phyloP scores from a whole-genome alignment of 2,888 invertebrate genomes.

The Aphrophora alni region DNA sequence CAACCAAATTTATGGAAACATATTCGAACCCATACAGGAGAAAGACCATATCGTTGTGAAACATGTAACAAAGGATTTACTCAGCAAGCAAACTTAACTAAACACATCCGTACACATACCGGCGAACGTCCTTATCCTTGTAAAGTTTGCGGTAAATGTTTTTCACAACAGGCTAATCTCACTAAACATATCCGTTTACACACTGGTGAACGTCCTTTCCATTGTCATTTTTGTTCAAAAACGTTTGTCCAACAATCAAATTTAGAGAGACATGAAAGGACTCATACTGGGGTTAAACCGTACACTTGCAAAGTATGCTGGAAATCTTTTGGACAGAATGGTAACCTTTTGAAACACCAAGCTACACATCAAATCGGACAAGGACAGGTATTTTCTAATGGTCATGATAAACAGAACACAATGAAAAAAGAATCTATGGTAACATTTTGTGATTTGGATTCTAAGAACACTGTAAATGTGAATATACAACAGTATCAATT shows the following conservation, averaged over 20 bases:
- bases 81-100: constrained; percentile 49
- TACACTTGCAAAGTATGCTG: constrained; percentile 49
- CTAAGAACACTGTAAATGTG: neutral
- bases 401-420: neutral
- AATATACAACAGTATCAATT: neutral
- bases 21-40: constrained; percentile 54
- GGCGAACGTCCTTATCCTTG: constrained; percentile 50
- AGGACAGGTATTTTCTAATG: neutral
- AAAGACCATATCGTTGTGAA: constrained; percentile 49
- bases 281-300: constrained; percentile 50
- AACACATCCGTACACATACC: constrained; percentile 49
- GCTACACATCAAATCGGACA: constrained; percentile 40
- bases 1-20: constrained; percentile 55
- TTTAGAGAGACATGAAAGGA: constrained; percentile 49
- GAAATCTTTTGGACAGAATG: constrained; percentile 48
- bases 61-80: constrained; percentile 48
- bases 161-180: constrained; percentile 48
- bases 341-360: constrained; percentile 49
- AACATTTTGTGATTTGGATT: neutral
- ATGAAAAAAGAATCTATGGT: constrained; percentile 9
- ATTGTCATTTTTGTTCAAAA: constrained; percentile 48
- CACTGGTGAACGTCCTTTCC: constrained; percentile 48
- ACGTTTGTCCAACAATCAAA: constrained; percentile 50
- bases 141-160: constrained; percentile 46
- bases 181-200: constrained; percentile 48